Evolutionary conservation across 37 sponge, comb jelly and placozoan genomes (phyloP).

Genomic region (Chondrosia reniformis): DNA sequence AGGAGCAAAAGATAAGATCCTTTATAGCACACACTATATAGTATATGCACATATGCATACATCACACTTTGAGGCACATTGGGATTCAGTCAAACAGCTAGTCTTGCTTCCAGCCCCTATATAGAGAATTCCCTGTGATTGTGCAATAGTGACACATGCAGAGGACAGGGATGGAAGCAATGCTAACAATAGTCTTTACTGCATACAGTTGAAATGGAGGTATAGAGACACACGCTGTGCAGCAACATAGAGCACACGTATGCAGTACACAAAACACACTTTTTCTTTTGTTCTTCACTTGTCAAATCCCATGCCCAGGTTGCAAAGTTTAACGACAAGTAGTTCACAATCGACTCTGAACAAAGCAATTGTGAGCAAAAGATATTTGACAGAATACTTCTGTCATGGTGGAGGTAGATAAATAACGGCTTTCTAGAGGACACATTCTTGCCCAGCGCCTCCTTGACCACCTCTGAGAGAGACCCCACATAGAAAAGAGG

Average conservation of each 20-base stretch:
- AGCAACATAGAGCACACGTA: not conserved
- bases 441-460: constrained; percentile 44
- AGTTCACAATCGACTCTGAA: constrained; percentile 70
- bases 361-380: constrained; percentile 88
- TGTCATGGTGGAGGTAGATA: constrained; percentile 85
- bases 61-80: too few relatives aligned
- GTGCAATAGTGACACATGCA: too few relatives aligned
- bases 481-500: constrained; percentile 83
- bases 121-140: too few relatives aligned
- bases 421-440: constrained; percentile 57
- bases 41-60: too few relatives aligned
- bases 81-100: too few relatives aligned
- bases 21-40: too few relatives aligned
- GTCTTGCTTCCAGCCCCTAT: too few relatives aligned
- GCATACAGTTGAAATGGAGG: too few relatives aligned
- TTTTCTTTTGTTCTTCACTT: constrained; percentile 25
- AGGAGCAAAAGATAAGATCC: too few relatives aligned
- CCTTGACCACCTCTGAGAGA: constrained; percentile 69
- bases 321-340: constrained; percentile 67
- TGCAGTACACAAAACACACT: constrained; percentile 38
- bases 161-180: too few relatives aligned
- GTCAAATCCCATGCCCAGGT: constrained; percentile 97
- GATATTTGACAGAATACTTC: constrained; percentile 85
- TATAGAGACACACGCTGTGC: too few relatives aligned
- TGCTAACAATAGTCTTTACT: too few relatives aligned